Evolutionary conservation across 2,797 vertebrate species (phyloP), one percentile per base, ranked within the genome.

Genomic region (Poecilia gillii): DNA sequence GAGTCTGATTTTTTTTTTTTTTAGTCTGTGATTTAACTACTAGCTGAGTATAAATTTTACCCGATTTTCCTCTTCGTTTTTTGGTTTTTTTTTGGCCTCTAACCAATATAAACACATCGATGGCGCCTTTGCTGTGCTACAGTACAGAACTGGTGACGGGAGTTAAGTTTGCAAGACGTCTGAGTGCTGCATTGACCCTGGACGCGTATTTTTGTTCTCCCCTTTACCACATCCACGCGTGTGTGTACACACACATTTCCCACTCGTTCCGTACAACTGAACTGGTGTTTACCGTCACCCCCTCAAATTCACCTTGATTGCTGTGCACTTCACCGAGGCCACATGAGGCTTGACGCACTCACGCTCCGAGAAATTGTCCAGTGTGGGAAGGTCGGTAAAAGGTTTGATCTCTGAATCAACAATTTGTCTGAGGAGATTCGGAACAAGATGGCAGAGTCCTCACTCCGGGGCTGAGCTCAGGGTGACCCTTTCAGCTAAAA

Each of bases 271-370:
- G 16, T 79, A 72, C 80, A 77, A 83, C 66, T 87, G 87, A 86
- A 83, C 80, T 8, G 1, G 82, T 89, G 78, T 87, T 86, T 82
- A 83, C 78, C 23, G 25, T 68, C 87, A 79, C 68, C 76, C 72
- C 84, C 36, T 90, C 86, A 82, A 49, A 84, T 84, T 80, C 85
- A 79, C 86, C 84, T 82, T 88, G 87, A 93, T 92, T 93, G 79
- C 88, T 84, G 71, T 84, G 81, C 75, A 73, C 88, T 88, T 86
- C 85, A 79, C 5, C 39, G 68, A 80, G 86, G 86, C 84, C 87
- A 78, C 88, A 87, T 85, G 83, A 81, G 88, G 84, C 75, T 75
- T 70, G 81, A 84, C 74, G 66, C 39, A 25, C 39, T 70, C 66
- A 4, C 39, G 79, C 77, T 87, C 62, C 43, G 81, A 81, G 72